Percentiles rank a stretch among this genome's conserved stretches.
phyloP scores from a whole-genome alignment of 2,113 vertebrate species.

The Eclectus roratus region DNA sequence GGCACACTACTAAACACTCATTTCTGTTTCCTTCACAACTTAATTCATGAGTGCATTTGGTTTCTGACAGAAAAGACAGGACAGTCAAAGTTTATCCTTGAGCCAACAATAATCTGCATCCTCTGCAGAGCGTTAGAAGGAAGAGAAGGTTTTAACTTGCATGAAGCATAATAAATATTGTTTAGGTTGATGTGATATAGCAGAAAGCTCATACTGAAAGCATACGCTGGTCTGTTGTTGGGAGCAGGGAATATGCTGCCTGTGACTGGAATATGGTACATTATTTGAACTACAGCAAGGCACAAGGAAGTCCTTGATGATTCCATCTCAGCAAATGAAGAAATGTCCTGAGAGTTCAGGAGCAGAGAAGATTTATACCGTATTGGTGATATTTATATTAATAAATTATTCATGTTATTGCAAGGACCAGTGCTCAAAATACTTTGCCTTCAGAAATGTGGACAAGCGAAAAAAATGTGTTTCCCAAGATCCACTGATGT shows the following conservation, averaged over 20 bases:
- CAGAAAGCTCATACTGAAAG: background rate
- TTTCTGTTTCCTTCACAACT: background rate
- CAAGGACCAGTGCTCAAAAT: slow-evolving; percentile 46
- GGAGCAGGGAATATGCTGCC: background rate
- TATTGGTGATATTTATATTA: slow-evolving; percentile 57
- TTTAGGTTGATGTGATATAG: slow-evolving; percentile 57
- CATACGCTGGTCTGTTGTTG: background rate
- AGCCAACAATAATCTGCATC: background rate
- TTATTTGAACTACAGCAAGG: background rate
- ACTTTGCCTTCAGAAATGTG: slow-evolving; percentile 27
- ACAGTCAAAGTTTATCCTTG: slow-evolving; percentile 15
- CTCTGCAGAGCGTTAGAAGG: background rate
- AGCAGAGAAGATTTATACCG: slow-evolving; percentile 43
- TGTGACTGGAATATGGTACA: slow-evolving; percentile 62
- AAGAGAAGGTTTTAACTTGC: slow-evolving; percentile 64
- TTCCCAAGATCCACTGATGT: slow-evolving; percentile 26
- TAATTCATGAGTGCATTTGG: background rate
- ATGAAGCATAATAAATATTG: slow-evolving; percentile 65
- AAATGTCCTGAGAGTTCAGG: slow-evolving; percentile 48
- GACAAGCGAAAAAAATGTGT: slow-evolving; percentile 32
- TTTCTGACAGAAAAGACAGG: background rate
- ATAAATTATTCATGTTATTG: slow-evolving; percentile 41
- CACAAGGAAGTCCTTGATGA: background rate
- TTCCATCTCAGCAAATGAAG: background rate
- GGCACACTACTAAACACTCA: background rate